Conservation (phyloP, 2,888 invertebrate species). For the Ametastegia equiseti region DNA sequence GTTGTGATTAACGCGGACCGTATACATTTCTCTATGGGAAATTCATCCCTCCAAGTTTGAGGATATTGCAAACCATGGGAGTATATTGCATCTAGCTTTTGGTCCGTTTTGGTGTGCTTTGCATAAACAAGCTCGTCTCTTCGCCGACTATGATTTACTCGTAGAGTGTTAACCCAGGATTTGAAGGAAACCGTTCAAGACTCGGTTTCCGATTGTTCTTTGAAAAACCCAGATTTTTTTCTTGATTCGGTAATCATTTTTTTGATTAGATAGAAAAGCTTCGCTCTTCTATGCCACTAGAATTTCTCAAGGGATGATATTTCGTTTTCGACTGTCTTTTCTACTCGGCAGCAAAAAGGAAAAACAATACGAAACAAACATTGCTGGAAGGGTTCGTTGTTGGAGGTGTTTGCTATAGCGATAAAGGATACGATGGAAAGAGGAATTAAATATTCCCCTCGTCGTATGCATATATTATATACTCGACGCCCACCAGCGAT, state of each 20-base stretch:
- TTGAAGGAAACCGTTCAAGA: no score
- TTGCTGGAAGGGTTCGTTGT: no score
- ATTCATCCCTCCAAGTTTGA: background rate
- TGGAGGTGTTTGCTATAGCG: background rate
- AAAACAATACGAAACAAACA: no score
- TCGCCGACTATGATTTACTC: background rate
- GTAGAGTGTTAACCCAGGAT: no score
- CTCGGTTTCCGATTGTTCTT: no score
- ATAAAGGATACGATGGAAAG: background rate
- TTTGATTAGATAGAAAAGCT: no score
- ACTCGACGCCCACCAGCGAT: constrained; percentile 11
- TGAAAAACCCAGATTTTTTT: no score
- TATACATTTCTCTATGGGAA: background rate
- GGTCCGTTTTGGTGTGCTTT: constrained; percentile 2
- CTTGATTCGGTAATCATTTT: no score
- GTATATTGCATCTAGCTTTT: constrained; percentile 17
- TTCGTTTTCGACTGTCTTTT: no score
- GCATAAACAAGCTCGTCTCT: background rate
- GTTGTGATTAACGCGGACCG: background rate
- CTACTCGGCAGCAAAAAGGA: no score
- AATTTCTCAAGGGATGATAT: no score
- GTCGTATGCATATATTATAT: background rate
- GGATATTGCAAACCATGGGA: background rate
- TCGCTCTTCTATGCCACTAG: no score
- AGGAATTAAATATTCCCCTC: background rate